Evolutionary conservation across 2,113 vertebrate genomes (phyloP), one percentile per base, ranked within the genome.

Genomic region (Corvus moneduloides): DNA sequence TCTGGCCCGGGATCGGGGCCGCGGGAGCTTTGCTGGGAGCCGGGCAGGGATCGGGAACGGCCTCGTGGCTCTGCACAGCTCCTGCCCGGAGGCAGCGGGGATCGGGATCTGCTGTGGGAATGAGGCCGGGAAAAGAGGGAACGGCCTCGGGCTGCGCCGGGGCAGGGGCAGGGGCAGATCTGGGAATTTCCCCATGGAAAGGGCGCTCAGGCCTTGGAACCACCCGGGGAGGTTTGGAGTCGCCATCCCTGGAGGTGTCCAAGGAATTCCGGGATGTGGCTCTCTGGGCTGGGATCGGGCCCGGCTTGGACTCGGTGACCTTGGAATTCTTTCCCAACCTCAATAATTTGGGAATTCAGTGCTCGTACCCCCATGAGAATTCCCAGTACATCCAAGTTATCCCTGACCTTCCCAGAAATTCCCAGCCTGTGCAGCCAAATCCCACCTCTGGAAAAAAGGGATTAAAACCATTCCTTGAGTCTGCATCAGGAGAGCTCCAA

Each of bases 151-250:
- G 18, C 59, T 16, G 46, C 9, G 18, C 48, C 61, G 2, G 37
- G 69, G 51, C 1, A 0, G 32, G 2, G 69, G 51, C 1, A 0
- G 32, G 2, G 14, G 13, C 6, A 30, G 3, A 7, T 35, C 30
- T 35, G 55, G 73, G 73, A 75, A 9, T 10, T 41, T 76, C 4
- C 14, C 44, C 73, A 28, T 44, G 49, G 62, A 13, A 80, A 55
- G 7, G 27, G 32, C 6, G 28, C 4, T 15, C 13, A 26, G 63
- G 41, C 27, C 22, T 32, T 6, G 51, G 77, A 10, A 46, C 30
- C 43, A 27, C 62, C 51, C 77, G 13, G 41, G 33, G 56, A 43
- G 32, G 7, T 23, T 43, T 71, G 81, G 48, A 54, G 10, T 37
- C 2, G 0, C 48, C 58, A 18, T 19, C 8, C 13, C 48, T 39